Evolutionary conservation across 2,888 invertebrate genomes (phyloP).

Genomic region (Geophilus truncorum): DNA sequence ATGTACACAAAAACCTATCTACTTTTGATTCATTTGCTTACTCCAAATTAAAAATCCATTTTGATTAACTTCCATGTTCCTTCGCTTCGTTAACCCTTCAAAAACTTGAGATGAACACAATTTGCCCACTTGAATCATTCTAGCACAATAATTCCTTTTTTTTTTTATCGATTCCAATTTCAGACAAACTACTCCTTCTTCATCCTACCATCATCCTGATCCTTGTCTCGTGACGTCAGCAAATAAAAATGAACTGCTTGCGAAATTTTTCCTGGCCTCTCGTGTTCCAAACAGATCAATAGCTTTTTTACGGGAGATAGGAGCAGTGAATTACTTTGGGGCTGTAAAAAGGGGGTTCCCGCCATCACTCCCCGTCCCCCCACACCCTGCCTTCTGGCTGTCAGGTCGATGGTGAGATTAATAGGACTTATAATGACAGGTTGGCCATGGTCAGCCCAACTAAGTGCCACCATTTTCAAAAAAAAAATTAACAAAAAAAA

Average conservation of each 20-base stretch:
- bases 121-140: conserved; percentile 27
- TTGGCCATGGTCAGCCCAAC: conserved; percentile 27
- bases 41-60: conserved; percentile 21
- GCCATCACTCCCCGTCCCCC: conserved; percentile 22
- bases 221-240: conserved; percentile 27
- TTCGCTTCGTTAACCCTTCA: conserved; percentile 27
- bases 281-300: conserved; percentile 27
- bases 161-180: conserved; percentile 25
- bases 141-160: conserved; percentile 26
- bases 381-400: conserved; percentile 27
- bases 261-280: conserved; percentile 27
- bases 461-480: conserved; percentile 15
- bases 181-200: conserved; percentile 23
- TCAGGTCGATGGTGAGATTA: conserved; percentile 27
- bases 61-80: conserved; percentile 27
- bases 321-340: conserved; percentile 27
- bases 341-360: conserved; percentile 27
- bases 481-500: not conserved
- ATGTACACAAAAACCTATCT: conserved; percentile 13
- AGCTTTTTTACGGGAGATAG: conserved; percentile 27
- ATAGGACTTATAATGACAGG: conserved; percentile 27
- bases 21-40: conserved; percentile 27
- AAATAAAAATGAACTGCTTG: conserved; percentile 27
- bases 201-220: conserved; percentile 27
- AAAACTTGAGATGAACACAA: conserved; percentile 18